phyloP scores from a whole-genome alignment of 2,888 invertebrate species.

The Masnerella sp. region DNA sequence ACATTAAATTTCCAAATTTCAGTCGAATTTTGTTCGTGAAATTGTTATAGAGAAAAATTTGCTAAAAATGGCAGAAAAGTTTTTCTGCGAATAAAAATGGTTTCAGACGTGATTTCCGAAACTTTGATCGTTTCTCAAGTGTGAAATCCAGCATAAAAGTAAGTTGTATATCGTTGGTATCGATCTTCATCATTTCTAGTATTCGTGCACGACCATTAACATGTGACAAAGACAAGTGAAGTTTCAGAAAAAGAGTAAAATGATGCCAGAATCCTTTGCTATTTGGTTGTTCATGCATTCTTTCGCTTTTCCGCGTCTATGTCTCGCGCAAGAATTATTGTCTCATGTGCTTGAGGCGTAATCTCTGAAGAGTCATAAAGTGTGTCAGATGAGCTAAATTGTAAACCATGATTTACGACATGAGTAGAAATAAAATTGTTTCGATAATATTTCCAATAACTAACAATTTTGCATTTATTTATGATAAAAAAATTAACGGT shows the following conservation, averaged over 20 bases:
- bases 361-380: slow-evolving; percentile 26
- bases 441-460: too few relatives aligned
- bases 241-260: slow-evolving; percentile 7
- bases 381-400: slow-evolving; percentile 18
- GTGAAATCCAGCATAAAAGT: too few relatives aligned
- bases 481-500: too few relatives aligned
- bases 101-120: too few relatives aligned
- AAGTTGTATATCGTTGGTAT: neutral
- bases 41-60: too few relatives aligned
- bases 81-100: too few relatives aligned
- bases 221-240: slow-evolving; percentile 4
- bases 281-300: slow-evolving; percentile 15
- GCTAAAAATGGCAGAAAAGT: too few relatives aligned
- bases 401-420: slow-evolving; percentile 7
- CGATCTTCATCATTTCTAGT: neutral
- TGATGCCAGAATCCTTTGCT: slow-evolving; percentile 17
- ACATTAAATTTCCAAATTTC: too few relatives aligned
- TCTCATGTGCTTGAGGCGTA: slow-evolving; percentile 14
- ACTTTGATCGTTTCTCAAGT: too few relatives aligned
- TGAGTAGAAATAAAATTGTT: neutral
- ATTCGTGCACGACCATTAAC: neutral
- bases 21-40: too few relatives aligned
- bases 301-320: slow-evolving; percentile 17
- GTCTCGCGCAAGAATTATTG: slow-evolving; percentile 16
- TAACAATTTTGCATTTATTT: too few relatives aligned